Percentiles rank a stretch among this genome's conserved stretches.
Conservation (phyloP, 2,888 invertebrate genomes). For the Ormyrus thymus region DNA sequence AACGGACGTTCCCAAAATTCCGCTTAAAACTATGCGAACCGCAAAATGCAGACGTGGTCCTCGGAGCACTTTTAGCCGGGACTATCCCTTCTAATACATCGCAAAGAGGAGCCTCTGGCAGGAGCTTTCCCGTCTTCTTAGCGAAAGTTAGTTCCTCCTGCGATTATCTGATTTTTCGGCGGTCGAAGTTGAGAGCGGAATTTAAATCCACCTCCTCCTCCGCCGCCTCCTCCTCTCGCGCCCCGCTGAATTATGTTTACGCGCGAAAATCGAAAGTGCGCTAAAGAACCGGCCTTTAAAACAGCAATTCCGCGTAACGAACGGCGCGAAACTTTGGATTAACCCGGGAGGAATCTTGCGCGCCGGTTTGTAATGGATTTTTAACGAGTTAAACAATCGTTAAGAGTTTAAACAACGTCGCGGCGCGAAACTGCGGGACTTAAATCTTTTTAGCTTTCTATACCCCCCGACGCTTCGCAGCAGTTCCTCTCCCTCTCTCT, state of each 20-base stretch:
- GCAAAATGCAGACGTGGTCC: too few relatives aligned
- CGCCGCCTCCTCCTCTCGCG: too few relatives aligned
- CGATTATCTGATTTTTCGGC: slow-evolving; percentile 51
- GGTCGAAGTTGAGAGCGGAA: slow-evolving; percentile 35
- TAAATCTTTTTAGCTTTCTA: slow-evolving; percentile 42
- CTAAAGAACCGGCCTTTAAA: slow-evolving; percentile 64
- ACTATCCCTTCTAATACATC: slow-evolving; percentile 34
- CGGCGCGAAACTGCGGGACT: slow-evolving; percentile 39
- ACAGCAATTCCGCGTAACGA: slow-evolving; percentile 65
- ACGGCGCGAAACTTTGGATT: slow-evolving; percentile 62
- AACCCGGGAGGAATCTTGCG: slow-evolving; percentile 52
- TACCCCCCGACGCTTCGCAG: too few relatives aligned
- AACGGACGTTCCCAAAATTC: too few relatives aligned
- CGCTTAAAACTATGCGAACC: too few relatives aligned
- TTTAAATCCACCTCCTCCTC: slow-evolving; percentile 28
- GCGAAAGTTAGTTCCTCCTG: slow-evolving; percentile 38
- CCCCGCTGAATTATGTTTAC: slow-evolving; percentile 51
- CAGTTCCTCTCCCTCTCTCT: slow-evolving; percentile 29
- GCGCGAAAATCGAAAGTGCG: slow-evolving; percentile 41
- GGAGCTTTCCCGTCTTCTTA: slow-evolving; percentile 33
- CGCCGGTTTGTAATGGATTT: slow-evolving; percentile 64
- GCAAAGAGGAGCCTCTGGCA: background rate
- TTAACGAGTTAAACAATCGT: slow-evolving; percentile 72
- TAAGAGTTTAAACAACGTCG: slow-evolving; percentile 68
- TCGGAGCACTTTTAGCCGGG: slow-evolving; percentile 8